Evolutionary conservation across 1,140 invertebrate species (phyloP), one percentile per base, ranked within the genome.

Genomic region (Drosophila orena): DNA sequence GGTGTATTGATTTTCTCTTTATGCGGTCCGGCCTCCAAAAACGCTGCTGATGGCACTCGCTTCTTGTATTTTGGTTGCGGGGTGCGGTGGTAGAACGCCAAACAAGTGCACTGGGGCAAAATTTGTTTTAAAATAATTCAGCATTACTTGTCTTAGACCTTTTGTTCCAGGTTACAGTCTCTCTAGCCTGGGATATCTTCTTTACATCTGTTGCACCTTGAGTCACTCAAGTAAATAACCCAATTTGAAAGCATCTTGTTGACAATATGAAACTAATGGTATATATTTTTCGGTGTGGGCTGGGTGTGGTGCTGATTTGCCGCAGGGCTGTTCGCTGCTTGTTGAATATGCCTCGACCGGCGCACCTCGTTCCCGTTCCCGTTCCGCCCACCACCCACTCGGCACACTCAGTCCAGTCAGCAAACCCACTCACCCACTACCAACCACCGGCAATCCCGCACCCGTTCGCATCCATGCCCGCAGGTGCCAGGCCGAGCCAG

Each of bases 1-100:
- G 50, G 46, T 64, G 11, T 89, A 89, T 89, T 80, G 84, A 89
- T 89, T 89, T 89, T 81, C 58, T 60, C 61, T 40, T 42, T 66
- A 54, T 66, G 68, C 47, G 58, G 66, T 61, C 55, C 78, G 77
- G 55, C 77, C 77, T 55, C 56, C 77, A 75, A 75, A 77, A 77
- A 60, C 54, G 54, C 54, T 73, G 68, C 54, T 76, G 60, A 49
- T 69, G 62, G 53, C 57, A 62, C 65, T 75, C 72, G 20, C 46
- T 65, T 61, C 17, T 57, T n/a, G 60, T 72, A 4, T 50, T 15
- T 38, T 15, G 14, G 11, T 10, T 15, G 37, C 37, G 3, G 37
- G 37, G 11, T 2, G 37, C 17, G 47, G 15, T 24, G 11, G 11
- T 15, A 38, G 40, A 40, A 14, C n/a, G 14, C 27, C 27, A 30